Evolutionary conservation across 2,113 vertebrate species (phyloP), one percentile per base, ranked within the genome.

Genomic region (Acanthisitta chloris): DNA sequence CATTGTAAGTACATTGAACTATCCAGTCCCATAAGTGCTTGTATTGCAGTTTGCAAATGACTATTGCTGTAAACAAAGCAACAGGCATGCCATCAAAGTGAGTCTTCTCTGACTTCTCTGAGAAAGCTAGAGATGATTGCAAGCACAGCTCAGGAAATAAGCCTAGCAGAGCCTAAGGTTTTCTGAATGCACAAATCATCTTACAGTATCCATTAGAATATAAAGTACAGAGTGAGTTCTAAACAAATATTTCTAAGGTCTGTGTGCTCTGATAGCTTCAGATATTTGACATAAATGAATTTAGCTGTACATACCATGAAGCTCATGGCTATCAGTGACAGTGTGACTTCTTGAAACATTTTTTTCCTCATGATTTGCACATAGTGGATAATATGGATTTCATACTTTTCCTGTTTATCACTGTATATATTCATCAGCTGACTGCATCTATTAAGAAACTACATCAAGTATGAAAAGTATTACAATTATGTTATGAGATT

Each of bases 201-300:
- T 94, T 92, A 92, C n/a, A 86, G 73, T 26, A 94, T 80, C 36
- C 57, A 96, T 94, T 94, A 92, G 87, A 96, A 96, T 96, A 96
- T 92, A 95, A 97, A 96, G 64, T 92, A 94, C 31, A 81, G 86
- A 94, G 82, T 55, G 88, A 96, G 84, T 87, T 94, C 91, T 96
- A 97, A 97, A 96, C 82, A 97, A 96, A 81, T 66, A 73, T 78
- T 96, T 93, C 81, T 81, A 92, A 96, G 94, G 65, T 73, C 81
- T 96, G 92, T 96, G 92, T 15, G 7, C 62, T 40, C 48, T 96
- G 85, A 94, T 93, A 95, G 90, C 86, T 97, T 95, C 94, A 96
- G 81, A 90, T 95, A 94, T 91, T 85, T 19, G 21, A 79, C 81
- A 86, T 92, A 95, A 97, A 97, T 96, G 57, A 96, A 93, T 96